Evolutionary conservation across 2,888 invertebrate genomes (phyloP), one percentile per base, ranked within the genome.

Genomic region (Blastobasis lacticolella): DNA sequence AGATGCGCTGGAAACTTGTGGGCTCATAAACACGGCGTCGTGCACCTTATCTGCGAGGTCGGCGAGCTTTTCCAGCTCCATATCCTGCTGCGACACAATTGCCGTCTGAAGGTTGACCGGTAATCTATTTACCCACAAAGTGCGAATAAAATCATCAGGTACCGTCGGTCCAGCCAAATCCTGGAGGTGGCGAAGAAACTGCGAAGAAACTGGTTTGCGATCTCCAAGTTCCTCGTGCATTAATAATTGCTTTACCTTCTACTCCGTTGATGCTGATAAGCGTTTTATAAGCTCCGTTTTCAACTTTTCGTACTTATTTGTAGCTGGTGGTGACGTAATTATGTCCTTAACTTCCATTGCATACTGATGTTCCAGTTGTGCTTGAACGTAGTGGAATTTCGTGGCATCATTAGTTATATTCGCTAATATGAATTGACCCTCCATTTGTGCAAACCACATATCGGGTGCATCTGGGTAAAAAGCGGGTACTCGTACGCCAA

Each of bases 201-300:
- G 54, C 0, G 63, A 54, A 0, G 61, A n/a, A n/a, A n/a, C n/a
- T n/a, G n/a, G 60, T 37, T 59, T 62, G 4, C 60, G 49, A 38
- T n/a, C 44, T 7, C 9, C 44, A 1, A 44, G 44, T 46, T 63
- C 61, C 38, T 63, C 60, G 6, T 58, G 54, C 1, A 45, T 51
- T 5, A 66, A 42, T 0, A 66, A 52, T 41, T 63, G 63, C 38
- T 54, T 51, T 0, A 62, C 51, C 37, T 57, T 55, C 10, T 54
- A 48, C 42, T 63, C 61, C 1, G 55, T 55, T 0, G 64, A 61
- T 7, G 56, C 50, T 1, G 59, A 56, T 0, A 59, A 43, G 5
- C 56, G 49, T 5, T 51, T 50, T 5, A 53, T 52, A 0, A 55
- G 10, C 42, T 55, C 23, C 23, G 23, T 23, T 36, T 56, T 56